Percentiles rank a stretch among this genome's conserved stretches.
These are phyloP conservation scores for Hypselothyrea guttata DNA, from an alignment of 2,888 invertebrate genomes.

Conservation along the genomic window DNA sequence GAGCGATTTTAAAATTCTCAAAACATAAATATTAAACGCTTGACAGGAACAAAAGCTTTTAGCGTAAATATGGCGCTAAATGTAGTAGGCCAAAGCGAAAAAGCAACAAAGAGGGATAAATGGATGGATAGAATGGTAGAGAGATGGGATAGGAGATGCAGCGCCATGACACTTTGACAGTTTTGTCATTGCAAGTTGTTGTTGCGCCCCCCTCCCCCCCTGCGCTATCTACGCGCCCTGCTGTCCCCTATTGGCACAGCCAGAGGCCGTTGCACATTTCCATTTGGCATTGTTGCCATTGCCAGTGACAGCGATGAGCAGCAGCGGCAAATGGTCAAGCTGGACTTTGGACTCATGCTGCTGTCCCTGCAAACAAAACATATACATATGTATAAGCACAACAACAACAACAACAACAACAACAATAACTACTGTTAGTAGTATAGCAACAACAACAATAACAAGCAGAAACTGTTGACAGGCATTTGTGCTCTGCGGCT, in stretches of 20 bases:
- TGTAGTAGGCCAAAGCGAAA: constrained; percentile 34
- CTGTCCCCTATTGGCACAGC: background rate
- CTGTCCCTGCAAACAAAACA: too few species aligned
- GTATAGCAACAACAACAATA: constrained; percentile 21
- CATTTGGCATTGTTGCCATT: constrained; percentile 55
- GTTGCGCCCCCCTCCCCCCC: background rate
- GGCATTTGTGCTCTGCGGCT: constrained; percentile 41
- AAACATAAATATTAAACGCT: constrained; percentile 61
- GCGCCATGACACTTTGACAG: constrained; percentile 66
- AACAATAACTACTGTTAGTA: background rate
- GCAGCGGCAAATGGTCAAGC: constrained; percentile 10
- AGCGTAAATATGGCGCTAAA: constrained; percentile 52
- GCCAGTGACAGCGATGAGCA: constrained; percentile 11
- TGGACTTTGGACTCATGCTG: constrained; percentile 5
- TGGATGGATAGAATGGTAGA: too few species aligned
- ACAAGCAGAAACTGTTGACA: constrained; percentile 50
- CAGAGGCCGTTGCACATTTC: constrained; percentile 42
- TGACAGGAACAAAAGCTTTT: constrained; percentile 71
- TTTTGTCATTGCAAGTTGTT: constrained; percentile 61
- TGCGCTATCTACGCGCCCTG: background rate
- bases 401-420: constrained; percentile 5
- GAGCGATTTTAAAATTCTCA: too few species aligned
- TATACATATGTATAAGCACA: background rate
- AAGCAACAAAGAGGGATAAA: background rate
- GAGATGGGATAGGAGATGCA: constrained; percentile 11